A percentile compares a stretch with the other conserved stretches of the same genome.
Evolutionary conservation across 2,113 vertebrate genomes (phyloP).

Genomic region (rat (Rattus norvegicus)): DNA sequence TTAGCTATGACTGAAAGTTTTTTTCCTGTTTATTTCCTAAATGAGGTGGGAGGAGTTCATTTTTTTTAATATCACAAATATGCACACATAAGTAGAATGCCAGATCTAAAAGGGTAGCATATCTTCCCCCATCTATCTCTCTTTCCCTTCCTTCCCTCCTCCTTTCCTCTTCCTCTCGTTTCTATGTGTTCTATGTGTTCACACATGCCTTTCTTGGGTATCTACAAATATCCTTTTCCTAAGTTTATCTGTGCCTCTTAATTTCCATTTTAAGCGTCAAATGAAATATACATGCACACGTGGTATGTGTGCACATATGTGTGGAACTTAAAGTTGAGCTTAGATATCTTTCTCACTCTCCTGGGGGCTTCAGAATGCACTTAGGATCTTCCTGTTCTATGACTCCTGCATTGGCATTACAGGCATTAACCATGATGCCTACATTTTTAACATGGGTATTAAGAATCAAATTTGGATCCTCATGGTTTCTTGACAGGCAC

Average conservation of each 20-base stretch:
- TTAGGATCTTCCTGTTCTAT: not conserved
- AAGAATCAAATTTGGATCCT: not conserved
- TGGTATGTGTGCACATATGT: not conserved
- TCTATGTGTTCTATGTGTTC: not conserved
- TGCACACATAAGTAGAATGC: not conserved
- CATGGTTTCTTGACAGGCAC: not conserved
- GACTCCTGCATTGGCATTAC: not conserved
- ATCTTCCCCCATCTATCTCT: not conserved
- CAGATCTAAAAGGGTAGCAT: not conserved
- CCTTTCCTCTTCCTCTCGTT: not conserved
- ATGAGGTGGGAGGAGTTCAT: not conserved
- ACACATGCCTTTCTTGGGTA: not conserved
- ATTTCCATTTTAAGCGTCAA: not conserved
- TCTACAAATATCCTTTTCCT: not conserved
- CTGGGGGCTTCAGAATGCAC: too few species aligned
- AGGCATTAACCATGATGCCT: not conserved
- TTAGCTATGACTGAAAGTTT: not conserved
- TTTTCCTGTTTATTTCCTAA: not conserved
- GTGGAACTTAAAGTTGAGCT: not conserved
- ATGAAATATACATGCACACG: not conserved
- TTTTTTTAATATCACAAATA: not conserved
- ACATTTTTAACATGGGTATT: not conserved
- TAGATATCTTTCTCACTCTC: not conserved
- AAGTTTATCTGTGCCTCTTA: not conserved
- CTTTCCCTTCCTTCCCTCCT: not conserved